Base-by-base conservation (phyloP, 2,888 invertebrate genomes). In the Adineta ricciae region DNA sequence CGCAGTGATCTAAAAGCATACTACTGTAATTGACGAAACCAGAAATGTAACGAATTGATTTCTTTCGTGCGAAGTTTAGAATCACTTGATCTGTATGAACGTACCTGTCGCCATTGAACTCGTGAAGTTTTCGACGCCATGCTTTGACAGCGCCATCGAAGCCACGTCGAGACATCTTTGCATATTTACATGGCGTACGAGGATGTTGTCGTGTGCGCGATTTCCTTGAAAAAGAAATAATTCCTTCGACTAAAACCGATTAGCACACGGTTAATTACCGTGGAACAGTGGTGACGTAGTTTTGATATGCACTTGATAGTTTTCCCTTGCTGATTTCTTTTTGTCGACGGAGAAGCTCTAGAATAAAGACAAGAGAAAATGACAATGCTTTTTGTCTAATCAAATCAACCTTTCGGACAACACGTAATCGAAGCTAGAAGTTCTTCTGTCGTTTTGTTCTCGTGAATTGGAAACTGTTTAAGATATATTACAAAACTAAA, bases 91-190 rank as follows among this genome's bases (percentile, higher is more conserved):
- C 11, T 8, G 46, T 46, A 46, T 46, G 46, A 46, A 32, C 64
- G 9, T 64, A 64, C 64, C 32, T 64, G 19, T 64, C 32, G 7
- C 64, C 64, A 36, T 0, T 36, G 38, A 83, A 85, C 36, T 83
- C 82, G 36, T 85, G 84, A 24, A 85, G 41, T 46, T 73, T 38
- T 38, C 82, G 73, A 36, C 85, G 73, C 85, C 85, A 85, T 56
- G 73, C 73, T 84, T 85, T 85, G 32, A 85, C 27, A n/a, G 78
- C 32, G 36, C 85, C 85, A 82, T 85, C 85, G 24, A 85, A 85
- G 32, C 73, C 73, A 19, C 85, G 83, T 85, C 85, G 50, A 52
- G 72, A 72, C 46, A 83, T 83, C 78, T 85, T 85, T n/a, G 73
- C 50, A 64, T 73, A 85, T 82, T 85, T 85, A 72, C 83, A 83